Evolutionary conservation across 2,113 vertebrate genomes (phyloP).

Genomic region (Epinephelus cyanopodus): DNA sequence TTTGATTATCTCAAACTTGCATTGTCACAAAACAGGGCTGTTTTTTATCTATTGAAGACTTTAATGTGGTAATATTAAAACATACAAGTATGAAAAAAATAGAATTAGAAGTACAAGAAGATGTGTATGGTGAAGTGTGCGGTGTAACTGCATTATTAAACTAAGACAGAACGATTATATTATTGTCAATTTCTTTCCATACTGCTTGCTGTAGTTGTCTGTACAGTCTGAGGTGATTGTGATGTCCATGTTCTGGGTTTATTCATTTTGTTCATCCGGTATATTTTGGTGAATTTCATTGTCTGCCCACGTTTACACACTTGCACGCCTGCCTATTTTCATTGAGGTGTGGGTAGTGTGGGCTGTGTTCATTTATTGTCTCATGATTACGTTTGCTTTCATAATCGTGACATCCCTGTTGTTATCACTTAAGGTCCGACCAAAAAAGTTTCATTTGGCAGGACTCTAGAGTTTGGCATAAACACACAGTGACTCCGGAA

Average conservation of each 20-base stretch:
- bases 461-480: neutral
- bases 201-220: neutral
- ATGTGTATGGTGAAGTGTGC: neutral
- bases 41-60: too few relatives aligned
- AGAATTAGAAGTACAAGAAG: neutral
- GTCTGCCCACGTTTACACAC: neutral
- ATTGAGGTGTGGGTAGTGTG: neutral
- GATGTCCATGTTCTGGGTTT: neutral
- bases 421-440: neutral
- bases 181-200: neutral
- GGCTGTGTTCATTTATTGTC: neutral
- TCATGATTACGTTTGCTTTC: neutral
- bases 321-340: neutral
- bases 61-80: too few relatives aligned
- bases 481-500: slow-evolving; percentile 6
- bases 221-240: neutral
- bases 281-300: too few relatives aligned
- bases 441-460: neutral
- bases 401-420: too few relatives aligned
- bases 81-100: too few relatives aligned
- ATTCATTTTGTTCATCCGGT: neutral
- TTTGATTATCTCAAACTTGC: neutral
- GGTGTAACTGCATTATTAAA: neutral
- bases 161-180: neutral
- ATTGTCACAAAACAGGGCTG: neutral